phyloP scores from a whole-genome alignment of 2,888 invertebrate species.

The Hydraecia micacea region DNA sequence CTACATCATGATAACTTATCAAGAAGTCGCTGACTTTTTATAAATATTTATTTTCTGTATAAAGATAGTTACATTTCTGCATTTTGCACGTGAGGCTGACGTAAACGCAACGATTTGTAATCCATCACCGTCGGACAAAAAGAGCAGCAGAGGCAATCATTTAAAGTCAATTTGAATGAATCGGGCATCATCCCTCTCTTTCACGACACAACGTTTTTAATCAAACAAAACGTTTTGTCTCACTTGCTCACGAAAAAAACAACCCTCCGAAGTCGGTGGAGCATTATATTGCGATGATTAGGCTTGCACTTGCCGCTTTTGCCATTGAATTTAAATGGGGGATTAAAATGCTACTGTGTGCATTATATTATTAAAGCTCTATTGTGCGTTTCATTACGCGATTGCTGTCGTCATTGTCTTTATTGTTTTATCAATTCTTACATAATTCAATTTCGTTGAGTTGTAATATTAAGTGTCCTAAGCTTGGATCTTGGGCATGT shows the following conservation, averaged over 20 bases:
- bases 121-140: slow-evolving; percentile 88
- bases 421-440: slow-evolving; percentile 68
- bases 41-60: slow-evolving; percentile 2
- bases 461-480: not conserved
- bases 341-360: slow-evolving; percentile 86
- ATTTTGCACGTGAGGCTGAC: slow-evolving; percentile 68
- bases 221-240: slow-evolving; percentile 67
- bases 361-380: slow-evolving; percentile 88
- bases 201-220: slow-evolving; percentile 62
- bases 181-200: slow-evolving; percentile 73
- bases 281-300: slow-evolving; percentile 91
- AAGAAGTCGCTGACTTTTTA: not conserved
- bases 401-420: slow-evolving; percentile 80
- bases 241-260: slow-evolving; percentile 80
- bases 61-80: slow-evolving; percentile 4
- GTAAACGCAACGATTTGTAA: slow-evolving; percentile 84
- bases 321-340: slow-evolving; percentile 90
- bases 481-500: not conserved
- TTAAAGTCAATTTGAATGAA: slow-evolving; percentile 90
- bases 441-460: slow-evolving; percentile 7
- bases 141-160: slow-evolving; percentile 84
- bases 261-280: slow-evolving; percentile 82
- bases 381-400: slow-evolving; percentile 88
- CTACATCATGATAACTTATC: not conserved
- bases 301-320: slow-evolving; percentile 86